Evolutionary conservation across 2,113 vertebrate genomes (phyloP), one percentile per base, ranked within the genome.

Genomic region (Acanthisitta chloris): DNA sequence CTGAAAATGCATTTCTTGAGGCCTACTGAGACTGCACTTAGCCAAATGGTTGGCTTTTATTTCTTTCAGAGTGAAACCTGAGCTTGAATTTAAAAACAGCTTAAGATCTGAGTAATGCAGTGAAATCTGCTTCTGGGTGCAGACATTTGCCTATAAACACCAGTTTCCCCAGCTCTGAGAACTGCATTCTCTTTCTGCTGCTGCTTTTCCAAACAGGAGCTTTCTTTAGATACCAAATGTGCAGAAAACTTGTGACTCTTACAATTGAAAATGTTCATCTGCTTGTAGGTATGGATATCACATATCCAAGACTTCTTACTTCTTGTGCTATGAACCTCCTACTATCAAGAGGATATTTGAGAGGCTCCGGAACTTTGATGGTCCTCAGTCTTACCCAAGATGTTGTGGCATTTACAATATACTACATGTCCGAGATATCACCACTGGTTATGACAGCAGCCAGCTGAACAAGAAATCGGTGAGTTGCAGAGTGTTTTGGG

Each of bases 361-460:
- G 67, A 98, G 97, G 4, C 98, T 99, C 51, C 97, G 99, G 8
- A 99, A 98, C 97, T 99, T 98, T 6, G 96, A 96, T 4, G 95
- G 92, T 4, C 94, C 97, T 8, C 97, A 97, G 64, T 97, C 97
- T 7, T 99, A 99, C 23, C 99, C 99, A 3, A 94, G 92, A 31
- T 91, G 31, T 19, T 99, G 99, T 70, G 99, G 98, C 2, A 12
- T 86, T 31, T 98, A 98, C 93, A 95, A 38, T 55, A 98, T 99
- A 54, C n/a, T 98, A 12, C 98, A 99, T 0, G 67, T 99, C 8
- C 95, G 99, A 65, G 99, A 99, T 14, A 19, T 99, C 13, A 99
- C 99, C 95, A 99, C 98, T 8, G 99, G 99, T 74, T 99, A 99
- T 25, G 99, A 99, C 90, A 99, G 98, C 98, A 99, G 99, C 96